Evolutionary conservation across 2,797 vertebrate genomes (phyloP).

Genomic region (Ctenosaura bakeri): DNA sequence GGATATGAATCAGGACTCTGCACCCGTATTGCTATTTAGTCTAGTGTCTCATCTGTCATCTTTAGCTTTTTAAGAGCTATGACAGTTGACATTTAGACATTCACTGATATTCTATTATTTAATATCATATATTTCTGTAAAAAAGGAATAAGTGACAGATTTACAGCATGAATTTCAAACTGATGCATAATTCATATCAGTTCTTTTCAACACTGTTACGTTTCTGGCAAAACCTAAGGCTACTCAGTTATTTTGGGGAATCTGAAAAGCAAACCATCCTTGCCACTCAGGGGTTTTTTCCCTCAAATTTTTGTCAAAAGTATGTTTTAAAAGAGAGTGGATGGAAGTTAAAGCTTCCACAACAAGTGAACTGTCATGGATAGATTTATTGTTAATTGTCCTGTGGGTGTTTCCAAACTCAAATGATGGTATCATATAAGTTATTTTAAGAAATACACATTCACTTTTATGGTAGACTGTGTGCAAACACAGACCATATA

Average conservation of each 20-base stretch:
- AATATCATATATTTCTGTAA: neutral
- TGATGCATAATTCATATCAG: constrained; percentile 14
- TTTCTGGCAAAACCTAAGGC: constrained; percentile 25
- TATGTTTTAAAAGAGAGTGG: neutral
- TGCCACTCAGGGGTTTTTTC: neutral
- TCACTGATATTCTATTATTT: constrained; percentile 22
- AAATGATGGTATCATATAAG: neutral
- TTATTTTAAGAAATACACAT: neutral
- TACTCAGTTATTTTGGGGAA: neutral
- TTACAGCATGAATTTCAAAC: constrained; percentile 32
- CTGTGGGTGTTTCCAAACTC: neutral
- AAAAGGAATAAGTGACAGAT: constrained; percentile 44
- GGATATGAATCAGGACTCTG: neutral
- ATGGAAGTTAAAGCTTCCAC: neutral
- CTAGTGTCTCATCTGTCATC: neutral
- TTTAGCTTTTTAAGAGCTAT: constrained; percentile 10
- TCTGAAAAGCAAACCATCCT: neutral
- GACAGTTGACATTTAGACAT: neutral
- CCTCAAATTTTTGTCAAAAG: constrained; percentile 1
- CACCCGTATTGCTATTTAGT: neutral
- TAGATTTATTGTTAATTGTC: neutral
- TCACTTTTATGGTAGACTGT: neutral
- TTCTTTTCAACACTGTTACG: constrained; percentile 17
- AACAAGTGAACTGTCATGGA: neutral
- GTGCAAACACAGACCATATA: neutral